Evolutionary conservation across 1,140 invertebrate genomes (phyloP), one percentile per base, ranked within the genome.

Genomic region (Drosophila bocki): DNA sequence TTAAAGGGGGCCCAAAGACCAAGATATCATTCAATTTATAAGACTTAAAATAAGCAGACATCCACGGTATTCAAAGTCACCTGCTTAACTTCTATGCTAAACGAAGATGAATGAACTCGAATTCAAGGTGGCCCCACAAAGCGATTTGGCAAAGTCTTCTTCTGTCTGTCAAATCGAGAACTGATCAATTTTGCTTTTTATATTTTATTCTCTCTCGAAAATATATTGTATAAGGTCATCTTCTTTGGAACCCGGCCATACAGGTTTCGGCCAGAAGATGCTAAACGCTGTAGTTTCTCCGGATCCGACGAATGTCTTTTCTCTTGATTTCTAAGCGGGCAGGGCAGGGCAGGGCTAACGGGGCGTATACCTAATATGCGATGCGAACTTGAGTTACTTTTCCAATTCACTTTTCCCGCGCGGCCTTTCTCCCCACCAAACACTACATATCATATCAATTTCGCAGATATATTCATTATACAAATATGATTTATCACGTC

Each of bases 401-500:
- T 69, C 22, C 67, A 42, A 47, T 68, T 44, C 69, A 74, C 72
- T 57, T 65, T 75, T 65, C 37, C 62, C 51, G 37, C 37, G 8
- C 42, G 9, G 62, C 75, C 75, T 77, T 77, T 77, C 75, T 76
- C 61, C 54, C 29, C 39, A 33, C 65, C 17, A 50, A 63, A 56
- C 15, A 12, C 44, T 22, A 51, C 50, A 58, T 70, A 72, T 59
- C 67, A 37, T 72, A 71, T 72, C 70, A 72, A 42, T 72, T 72
- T 72, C 70, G 41, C 59, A 45, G 57, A 64, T 59, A 64, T 69
- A 63, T 70, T 63, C 72, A 83, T 62, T 72, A 62, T 32, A 74
- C 35, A 56, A 39, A 56, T 64, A 90, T 88, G 84, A 88, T 88
- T 90, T 88, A 88, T 88, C 85, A 88, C 56, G 85, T 88, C 85